Conservation (phyloP, 2,113 vertebrate genomes). For the Axis porcinus region DNA sequence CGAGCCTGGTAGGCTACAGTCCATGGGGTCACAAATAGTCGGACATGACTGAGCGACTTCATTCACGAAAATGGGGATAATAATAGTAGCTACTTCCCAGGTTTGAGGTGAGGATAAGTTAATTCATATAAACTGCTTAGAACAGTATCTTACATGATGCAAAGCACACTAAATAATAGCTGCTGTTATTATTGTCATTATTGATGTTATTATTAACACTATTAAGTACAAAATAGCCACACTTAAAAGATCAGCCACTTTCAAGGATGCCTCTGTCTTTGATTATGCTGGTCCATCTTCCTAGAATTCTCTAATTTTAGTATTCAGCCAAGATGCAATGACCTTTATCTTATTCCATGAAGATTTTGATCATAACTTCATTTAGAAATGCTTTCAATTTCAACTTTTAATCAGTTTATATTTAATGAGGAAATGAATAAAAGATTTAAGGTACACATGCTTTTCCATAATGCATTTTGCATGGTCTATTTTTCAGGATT, state of each 20-base stretch:
- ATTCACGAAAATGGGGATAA: not conserved
- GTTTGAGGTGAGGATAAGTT: not conserved
- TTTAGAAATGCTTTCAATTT: not conserved
- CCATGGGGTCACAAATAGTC: not conserved
- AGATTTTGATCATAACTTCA: not conserved
- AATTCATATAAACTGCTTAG: not conserved
- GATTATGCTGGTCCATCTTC: not conserved
- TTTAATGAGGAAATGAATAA: not conserved
- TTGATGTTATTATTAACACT: not conserved
- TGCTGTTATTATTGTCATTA: not conserved
- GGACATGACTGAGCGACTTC: not conserved
- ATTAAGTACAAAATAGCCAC: not conserved
- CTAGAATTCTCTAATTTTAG: not conserved
- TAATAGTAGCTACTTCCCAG: not conserved
- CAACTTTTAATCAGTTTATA: not conserved
- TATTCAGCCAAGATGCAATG: not conserved
- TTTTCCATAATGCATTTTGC: not conserved
- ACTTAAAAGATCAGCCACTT: not conserved
- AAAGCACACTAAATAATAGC: not conserved
- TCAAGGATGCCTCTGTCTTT: not conserved
- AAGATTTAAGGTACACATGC: not conserved
- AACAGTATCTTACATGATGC: not conserved
- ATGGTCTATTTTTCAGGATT: not conserved
- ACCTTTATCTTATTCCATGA: not conserved
- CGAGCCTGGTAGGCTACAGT: not conserved